Evolutionary conservation across 2,113 vertebrate species (phyloP), one percentile per base, ranked within the genome.

Genomic region (Catharus fuscescens): DNA sequence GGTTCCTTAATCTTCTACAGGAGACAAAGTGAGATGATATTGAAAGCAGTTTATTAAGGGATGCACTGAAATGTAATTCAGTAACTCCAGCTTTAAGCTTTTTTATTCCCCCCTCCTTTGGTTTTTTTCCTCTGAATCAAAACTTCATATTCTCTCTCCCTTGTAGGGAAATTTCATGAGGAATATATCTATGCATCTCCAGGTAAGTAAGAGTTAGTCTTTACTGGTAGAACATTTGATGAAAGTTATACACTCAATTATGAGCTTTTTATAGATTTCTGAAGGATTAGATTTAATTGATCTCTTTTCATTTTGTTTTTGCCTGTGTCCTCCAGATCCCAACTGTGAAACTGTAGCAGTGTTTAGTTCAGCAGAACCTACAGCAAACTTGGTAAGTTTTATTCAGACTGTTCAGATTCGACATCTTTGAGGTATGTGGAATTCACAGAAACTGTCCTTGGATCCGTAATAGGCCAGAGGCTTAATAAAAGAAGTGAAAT

Each of bases 341-440:
- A 98, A 88, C 80, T 99, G 98, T 98, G 98, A 98, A 95, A 97
- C 94, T 47, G 93, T 98, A 52, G 54, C 97, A 34, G 98, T 98
- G 53, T 99, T 98, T 95, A 92, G 94, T 29, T 94, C 98, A 80
- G 89, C 98, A 64, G 99, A 99, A 80, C 96, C 98, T 73, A 50
- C 98, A 83, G 80, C 98, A 84, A 98, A 98, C 90, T 97, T 99
- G 98, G 99, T 99, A 98, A 93, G 98, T 84, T 67, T 83, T 76
- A 72, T 42, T 92, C 29, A 71, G 52, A 47, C 48, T 84, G 25
- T 66, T 83, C 12, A 38, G 45, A 53, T 67, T n/a, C 24, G 54
- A 50, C 29, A 34, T 66, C 29, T 18, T 47, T 66, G 47, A 71
- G 28, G 18, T 9, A 5, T 38, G 14, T 59, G 31, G 4, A 7